Conservation (phyloP, 2,113 vertebrate species). For the Oncorhynchus tshawytscha region DNA sequence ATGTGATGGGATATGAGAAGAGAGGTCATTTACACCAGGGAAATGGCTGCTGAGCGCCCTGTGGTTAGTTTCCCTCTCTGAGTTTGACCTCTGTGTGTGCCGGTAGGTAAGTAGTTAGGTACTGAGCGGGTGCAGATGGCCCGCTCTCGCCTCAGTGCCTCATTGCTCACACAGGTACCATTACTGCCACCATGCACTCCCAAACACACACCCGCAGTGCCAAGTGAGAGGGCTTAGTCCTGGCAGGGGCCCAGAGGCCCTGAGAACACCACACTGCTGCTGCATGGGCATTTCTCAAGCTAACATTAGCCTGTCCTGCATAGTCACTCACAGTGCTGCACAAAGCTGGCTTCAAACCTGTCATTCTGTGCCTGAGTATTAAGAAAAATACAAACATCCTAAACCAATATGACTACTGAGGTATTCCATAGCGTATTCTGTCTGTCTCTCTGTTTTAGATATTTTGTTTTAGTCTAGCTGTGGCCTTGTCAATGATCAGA, state of each 20-base stretch:
- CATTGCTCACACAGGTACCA: conserved; percentile 64
- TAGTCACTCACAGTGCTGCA: neutral
- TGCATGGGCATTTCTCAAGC: neutral
- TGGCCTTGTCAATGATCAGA: neutral
- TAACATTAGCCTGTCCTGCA: too few relatives aligned
- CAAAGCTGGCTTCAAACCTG: conserved; percentile 17
- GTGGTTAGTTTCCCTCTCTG: conserved; percentile 39
- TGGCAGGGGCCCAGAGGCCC: conserved; percentile 43
- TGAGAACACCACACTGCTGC: conserved; percentile 7
- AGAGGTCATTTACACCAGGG: conserved; percentile 40
- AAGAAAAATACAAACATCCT: neutral
- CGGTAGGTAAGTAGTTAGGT: conserved; percentile 3
- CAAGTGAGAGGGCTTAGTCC: conserved; percentile 38
- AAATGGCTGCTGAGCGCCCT: conserved; percentile 40
- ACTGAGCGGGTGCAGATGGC: conserved; percentile 64
- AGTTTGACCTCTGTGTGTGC: conserved; percentile 61
- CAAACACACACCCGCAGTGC: conserved; percentile 27
- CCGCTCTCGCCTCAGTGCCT: conserved; percentile 57
- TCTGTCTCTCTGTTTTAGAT: neutral
- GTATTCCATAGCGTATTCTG: too few relatives aligned
- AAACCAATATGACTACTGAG: neutral
- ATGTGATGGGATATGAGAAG: conserved; percentile 26
- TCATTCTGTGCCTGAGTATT: neutral
- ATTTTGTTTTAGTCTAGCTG: neutral
- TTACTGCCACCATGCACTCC: conserved; percentile 59